Evolutionary conservation across 1,140 invertebrate species (phyloP).

Genomic region (Babylonia areolata): DNA sequence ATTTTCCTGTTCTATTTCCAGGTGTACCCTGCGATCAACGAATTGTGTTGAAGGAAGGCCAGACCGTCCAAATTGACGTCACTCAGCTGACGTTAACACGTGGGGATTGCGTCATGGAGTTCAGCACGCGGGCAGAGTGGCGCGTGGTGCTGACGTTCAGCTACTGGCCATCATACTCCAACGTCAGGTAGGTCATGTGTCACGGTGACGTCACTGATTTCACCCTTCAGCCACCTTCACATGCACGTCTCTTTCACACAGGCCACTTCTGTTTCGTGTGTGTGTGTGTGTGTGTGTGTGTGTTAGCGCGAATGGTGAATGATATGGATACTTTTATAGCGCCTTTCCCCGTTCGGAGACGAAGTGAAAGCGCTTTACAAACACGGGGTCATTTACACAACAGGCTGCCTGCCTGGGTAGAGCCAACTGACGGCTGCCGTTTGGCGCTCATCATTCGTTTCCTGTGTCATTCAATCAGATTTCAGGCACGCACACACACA

Average conservation of each 20-base stretch:
- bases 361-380: too few relatives aligned
- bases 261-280: not conserved
- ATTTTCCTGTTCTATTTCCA: not conserved
- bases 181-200: not conserved
- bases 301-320: too few relatives aligned
- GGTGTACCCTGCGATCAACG: not conserved
- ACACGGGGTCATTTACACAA: too few relatives aligned
- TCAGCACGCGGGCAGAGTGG: not conserved
- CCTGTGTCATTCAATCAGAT: too few relatives aligned
- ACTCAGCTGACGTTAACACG: not conserved
- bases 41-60: not conserved
- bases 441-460: too few relatives aligned
- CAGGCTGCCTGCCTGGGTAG: too few relatives aligned
- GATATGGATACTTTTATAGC: not conserved
- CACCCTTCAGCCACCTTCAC: not conserved
- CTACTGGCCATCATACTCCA: not conserved
- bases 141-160: slow-evolving; percentile 2
- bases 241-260: not conserved
- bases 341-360: too few relatives aligned
- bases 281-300: too few relatives aligned
- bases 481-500: too few relatives aligned
- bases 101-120: not conserved
- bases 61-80: not conserved
- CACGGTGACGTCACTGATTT: too few relatives aligned
- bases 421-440: too few relatives aligned